Evolutionary conservation across 2,113 vertebrate species (phyloP), one percentile per base, ranked within the genome.

Genomic region (Zapus hudsonius): DNA sequence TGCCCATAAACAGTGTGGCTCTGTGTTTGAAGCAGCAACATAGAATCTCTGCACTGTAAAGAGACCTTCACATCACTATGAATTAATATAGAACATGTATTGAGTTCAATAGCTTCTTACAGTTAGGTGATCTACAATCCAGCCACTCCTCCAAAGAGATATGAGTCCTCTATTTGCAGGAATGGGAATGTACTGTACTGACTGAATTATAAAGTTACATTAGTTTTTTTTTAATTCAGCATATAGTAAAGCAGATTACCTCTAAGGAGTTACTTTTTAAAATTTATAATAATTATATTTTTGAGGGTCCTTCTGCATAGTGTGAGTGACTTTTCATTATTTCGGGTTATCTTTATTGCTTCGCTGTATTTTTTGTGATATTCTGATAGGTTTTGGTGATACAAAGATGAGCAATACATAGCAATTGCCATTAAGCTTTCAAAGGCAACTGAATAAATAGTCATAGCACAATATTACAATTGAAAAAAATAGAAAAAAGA

Each of bases 381-480:
- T 17, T 66, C 2, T 78, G 31, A 4, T 47, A 92, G 19, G 27
- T 79, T 83, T 90, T 33, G 3, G 22, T 70, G 31, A 64, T 16
- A 73, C 19, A 81, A 52, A 22, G 22, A 70, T 59, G 61, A 83
- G 59, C 22, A 33, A 20, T 2, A 63, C 15, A 55, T 20, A 64
- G n/a, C n/a, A 33, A n/a, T 5, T 92, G 22, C 16, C 72, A 94
- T 74, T 64, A 57, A 79, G 44, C 20, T 86, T 92, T 91, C 70
- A 87, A 66, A 86, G 29, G 40, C 55, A 57, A 91, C 25, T 83
- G 88, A 82, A 64, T 29, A 72, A 67, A 74, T 36, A 59, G 78
- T 72, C 81, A 57, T 5, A 84, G 31, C 31, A 23, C 29, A 76
- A 23, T 17, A 17, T 40, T 25, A 1, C 81, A 67, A 80, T 44